These are phyloP conservation scores for Austrolebias charrua DNA, from an alignment of 2,797 vertebrate genomes.

Conservation along the genomic window DNA sequence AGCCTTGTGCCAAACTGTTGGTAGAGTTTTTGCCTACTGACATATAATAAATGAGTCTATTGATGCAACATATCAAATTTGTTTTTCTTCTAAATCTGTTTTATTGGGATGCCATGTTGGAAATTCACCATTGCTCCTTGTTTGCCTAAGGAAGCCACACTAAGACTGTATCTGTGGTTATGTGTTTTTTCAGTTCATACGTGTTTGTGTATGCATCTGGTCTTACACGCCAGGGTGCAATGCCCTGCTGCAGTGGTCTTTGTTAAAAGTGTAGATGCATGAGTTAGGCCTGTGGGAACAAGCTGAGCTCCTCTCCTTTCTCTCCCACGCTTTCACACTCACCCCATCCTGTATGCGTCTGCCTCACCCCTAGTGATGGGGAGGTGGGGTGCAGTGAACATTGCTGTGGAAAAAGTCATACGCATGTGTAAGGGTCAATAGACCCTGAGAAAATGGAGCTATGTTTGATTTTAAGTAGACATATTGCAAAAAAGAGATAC, in stretches of 20 bases:
- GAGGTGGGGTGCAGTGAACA: slow-evolving; percentile 57
- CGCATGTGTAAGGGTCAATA: slow-evolving; percentile 56
- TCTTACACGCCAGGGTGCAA: slow-evolving; percentile 62
- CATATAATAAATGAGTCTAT: not conserved
- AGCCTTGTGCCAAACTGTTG: too few species aligned
- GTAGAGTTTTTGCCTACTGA: too few species aligned
- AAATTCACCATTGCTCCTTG: not conserved
- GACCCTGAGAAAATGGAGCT: slow-evolving; percentile 61
- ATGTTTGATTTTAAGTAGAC: slow-evolving; percentile 19
- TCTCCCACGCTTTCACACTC: slow-evolving; percentile 75
- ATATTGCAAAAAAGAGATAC: slow-evolving; percentile 14
- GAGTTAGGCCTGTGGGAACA: slow-evolving; percentile 75
- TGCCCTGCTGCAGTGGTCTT: slow-evolving; percentile 60
- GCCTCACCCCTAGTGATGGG: slow-evolving; percentile 55
- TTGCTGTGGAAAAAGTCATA: slow-evolving; percentile 62
- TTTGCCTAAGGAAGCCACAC: not conserved
- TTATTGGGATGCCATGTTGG: not conserved
- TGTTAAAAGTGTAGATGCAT: slow-evolving; percentile 60
- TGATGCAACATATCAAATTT: not conserved
- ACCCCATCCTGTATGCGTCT: slow-evolving; percentile 64
- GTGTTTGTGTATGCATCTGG: slow-evolving; percentile 52
- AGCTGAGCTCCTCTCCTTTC: slow-evolving; percentile 59
- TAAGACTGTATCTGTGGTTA: slow-evolving; percentile 2
- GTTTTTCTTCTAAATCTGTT: not conserved
- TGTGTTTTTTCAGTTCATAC: slow-evolving; percentile 48